Evolutionary conservation across 1,140 invertebrate species (phyloP), one percentile per base, ranked within the genome.

Genomic region (Papilio aristodemus): DNA sequence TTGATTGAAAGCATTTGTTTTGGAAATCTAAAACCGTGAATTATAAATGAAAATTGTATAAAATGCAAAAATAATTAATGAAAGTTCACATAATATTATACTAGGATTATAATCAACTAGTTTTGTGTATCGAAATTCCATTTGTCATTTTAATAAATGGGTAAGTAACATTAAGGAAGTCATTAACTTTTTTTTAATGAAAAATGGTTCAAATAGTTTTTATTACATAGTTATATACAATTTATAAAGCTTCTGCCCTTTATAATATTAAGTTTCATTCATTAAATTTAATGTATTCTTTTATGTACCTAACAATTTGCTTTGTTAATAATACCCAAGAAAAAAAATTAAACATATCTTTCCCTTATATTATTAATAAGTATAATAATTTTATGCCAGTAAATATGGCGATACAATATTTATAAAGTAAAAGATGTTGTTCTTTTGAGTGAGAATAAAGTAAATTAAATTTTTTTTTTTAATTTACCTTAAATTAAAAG

Each of bases 21-120:
- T 62, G 59, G 22, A 41, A 67, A 73, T 32, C 69, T 60, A 13
- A 72, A 75, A 76, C 57, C 46, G 54, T 72, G 74, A 79, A 70
- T 78, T 70, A 74, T 84, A 70, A 83, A 81, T 83, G 71, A 84
- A 83, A 81, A 37, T 60, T 67, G 68, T 62, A 60, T 6, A 17
- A 36, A 38, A 2, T 0, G 7, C 9, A 38, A 10, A 11, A 37
- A 10, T 19, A 4, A 62, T 37, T 22, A 62, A 0, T 62, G 1
- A 62, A 37, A 19, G 17, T 19, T 62, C 0, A 7, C 1, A 38
- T 22, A 9, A 37, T 11, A 17, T 19, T 4, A 32, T 37, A 8
- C 36, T 17, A 17, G 14, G 14, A 62, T 38, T 9, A n/a, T 37
- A 4, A 62, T 17, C 1, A 38, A 0, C 14, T 62, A 38, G 36